These are phyloP conservation scores for Mobula birostris DNA, from an alignment of 2,113 vertebrate species.

Conservation along the genomic window DNA sequence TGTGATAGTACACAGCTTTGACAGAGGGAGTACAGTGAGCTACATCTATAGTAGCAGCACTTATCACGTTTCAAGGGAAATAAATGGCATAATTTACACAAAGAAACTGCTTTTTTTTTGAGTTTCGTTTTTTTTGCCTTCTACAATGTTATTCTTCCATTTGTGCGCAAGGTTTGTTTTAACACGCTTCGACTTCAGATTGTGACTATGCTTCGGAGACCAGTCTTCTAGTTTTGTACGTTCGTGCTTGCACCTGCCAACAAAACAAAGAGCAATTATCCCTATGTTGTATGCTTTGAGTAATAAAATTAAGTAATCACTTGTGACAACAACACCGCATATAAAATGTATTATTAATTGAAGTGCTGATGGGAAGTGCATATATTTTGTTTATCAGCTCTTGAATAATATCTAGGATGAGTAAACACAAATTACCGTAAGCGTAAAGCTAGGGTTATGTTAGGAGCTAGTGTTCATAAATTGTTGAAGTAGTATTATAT, in stretches of 20 bases:
- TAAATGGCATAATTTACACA: background rate
- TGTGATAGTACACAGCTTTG: background rate
- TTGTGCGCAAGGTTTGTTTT: too few species aligned
- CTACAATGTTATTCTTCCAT: background rate
- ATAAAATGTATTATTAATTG: background rate
- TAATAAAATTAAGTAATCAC: background rate
- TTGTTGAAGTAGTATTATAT: background rate
- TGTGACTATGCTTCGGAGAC: background rate
- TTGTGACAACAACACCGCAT: background rate
- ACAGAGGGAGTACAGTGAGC: background rate
- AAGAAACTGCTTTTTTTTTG: too few species aligned
- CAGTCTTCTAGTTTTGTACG: background rate
- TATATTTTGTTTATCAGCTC: too few species aligned
- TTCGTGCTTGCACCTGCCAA: background rate
- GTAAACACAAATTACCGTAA: background rate
- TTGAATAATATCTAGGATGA: background rate
- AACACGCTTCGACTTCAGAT: background rate
- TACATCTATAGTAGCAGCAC: background rate
- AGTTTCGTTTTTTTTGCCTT: background rate
- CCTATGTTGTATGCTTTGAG: background rate
- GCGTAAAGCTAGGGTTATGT: background rate
- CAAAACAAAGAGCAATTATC: background rate
- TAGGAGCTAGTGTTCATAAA: background rate
- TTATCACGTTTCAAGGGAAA: background rate
- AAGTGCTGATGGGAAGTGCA: slow-evolving; percentile 16